These are phyloP conservation scores for Octopus bimaculoides DNA, from an alignment of 1,140 invertebrate genomes.

Conservation along the genomic window DNA sequence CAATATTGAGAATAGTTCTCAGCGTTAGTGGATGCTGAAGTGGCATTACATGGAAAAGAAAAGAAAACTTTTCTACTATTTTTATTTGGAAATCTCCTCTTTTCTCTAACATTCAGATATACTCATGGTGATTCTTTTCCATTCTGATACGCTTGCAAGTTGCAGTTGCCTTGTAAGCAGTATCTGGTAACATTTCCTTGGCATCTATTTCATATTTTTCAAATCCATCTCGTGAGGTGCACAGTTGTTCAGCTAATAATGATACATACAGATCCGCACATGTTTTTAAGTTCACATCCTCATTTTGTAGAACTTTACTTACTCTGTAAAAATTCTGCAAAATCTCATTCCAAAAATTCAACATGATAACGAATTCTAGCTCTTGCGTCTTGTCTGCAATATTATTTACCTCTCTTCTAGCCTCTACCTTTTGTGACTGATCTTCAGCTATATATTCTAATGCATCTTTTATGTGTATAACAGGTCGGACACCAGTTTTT, in stretches of 20 bases:
- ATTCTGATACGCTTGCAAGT: not conserved
- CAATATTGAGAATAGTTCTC: not conserved
- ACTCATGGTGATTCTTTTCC: constrained; percentile 21
- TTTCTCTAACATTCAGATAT: constrained; percentile 31
- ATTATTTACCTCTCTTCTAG: constrained; percentile 26
- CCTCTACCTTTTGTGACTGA: constrained; percentile 21
- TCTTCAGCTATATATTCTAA: constrained; percentile 21
- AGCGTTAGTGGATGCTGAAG: not conserved
- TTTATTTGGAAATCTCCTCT: constrained; percentile 20
- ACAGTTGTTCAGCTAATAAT: constrained; percentile 24
- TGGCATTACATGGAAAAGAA: constrained; percentile 18
- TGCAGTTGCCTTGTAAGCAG: not conserved
- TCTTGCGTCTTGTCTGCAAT: constrained; percentile 33
- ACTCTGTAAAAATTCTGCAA: constrained; percentile 29
- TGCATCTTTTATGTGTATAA: too few species aligned
- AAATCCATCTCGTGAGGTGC: constrained; percentile 26
- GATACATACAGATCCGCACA: constrained; percentile 24
- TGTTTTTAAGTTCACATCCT: constrained; percentile 29
- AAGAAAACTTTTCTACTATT: constrained; percentile 26
- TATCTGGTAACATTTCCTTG: constrained; percentile 25
- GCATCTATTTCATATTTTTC: constrained; percentile 20
- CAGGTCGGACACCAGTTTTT: too few species aligned
- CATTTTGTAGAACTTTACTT: constrained; percentile 30
- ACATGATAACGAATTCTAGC: constrained; percentile 34
- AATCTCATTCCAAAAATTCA: constrained; percentile 27